These are phyloP conservation scores for Leptogaster cylindrica DNA, from an alignment of 2,888 invertebrate genomes.

Conservation along the genomic window DNA sequence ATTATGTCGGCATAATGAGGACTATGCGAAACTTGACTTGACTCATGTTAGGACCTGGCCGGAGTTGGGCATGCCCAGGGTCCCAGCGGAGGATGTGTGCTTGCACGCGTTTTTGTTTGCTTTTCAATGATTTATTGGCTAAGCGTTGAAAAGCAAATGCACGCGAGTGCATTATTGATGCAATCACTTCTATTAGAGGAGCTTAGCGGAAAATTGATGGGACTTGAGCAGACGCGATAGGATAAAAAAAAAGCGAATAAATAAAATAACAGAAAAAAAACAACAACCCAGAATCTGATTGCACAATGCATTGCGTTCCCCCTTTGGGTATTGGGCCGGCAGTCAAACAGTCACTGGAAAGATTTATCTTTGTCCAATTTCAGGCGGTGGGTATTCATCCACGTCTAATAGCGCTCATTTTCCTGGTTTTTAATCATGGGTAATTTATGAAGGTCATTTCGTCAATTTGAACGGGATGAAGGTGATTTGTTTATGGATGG, in stretches of 20 bases:
- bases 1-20: conserved; percentile 37
- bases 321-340: background rate
- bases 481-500: no score
- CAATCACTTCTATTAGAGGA: conserved; percentile 35
- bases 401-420: conserved; percentile 8
- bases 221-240: background rate
- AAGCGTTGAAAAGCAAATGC: conserved; percentile 36
- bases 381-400: conserved; percentile 3
- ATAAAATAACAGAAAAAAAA: no score
- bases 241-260: background rate
- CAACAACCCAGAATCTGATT: conserved; percentile 19
- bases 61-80: background rate
- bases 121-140: conserved; percentile 30
- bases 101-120: conserved; percentile 38
- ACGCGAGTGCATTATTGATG: conserved; percentile 40
- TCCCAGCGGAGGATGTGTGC: background rate
- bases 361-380: conserved; percentile 33
- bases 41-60: background rate
- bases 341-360: background rate
- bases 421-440: background rate
- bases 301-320: background rate
- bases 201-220: conserved; percentile 30
- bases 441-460: conserved; percentile 12
- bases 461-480: conserved; percentile 22
- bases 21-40: background rate